Percentiles rank a stretch among this genome's conserved stretches.
Conservation (phyloP, 2,113 vertebrate genomes). For the Cryptomyrus ogoouensis region DNA sequence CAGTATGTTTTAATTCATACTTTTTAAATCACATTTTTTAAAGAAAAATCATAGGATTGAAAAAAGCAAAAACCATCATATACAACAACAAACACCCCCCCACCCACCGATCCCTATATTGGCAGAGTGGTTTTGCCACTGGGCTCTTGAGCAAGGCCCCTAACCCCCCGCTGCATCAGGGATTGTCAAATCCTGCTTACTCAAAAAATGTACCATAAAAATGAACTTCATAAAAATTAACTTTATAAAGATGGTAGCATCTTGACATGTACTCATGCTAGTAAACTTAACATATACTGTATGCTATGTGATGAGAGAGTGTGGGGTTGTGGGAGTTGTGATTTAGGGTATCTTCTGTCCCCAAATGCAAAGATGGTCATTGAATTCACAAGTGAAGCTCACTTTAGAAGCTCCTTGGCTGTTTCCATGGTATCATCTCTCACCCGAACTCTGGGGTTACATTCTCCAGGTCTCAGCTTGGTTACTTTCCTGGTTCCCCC, state of each 20-base stretch:
- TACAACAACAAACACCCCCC: not conserved
- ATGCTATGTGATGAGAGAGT: not conserved
- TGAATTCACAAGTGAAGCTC: not conserved
- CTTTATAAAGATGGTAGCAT: not conserved
- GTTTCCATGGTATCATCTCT: not conserved
- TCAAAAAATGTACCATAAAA: not conserved
- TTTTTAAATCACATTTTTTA: not conserved
- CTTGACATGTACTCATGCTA: not conserved
- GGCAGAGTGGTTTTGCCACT: not conserved
- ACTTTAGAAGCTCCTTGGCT: not conserved
- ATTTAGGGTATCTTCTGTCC: not conserved
- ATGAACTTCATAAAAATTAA: not conserved
- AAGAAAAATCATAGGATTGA: not conserved
- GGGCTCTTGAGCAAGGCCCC: not conserved
- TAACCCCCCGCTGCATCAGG: not conserved
- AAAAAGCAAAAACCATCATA: not conserved
- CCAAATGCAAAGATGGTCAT: not conserved
- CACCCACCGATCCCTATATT: not conserved
- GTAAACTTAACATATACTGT: not conserved
- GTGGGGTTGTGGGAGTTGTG: not conserved
- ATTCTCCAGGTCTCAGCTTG: not conserved
- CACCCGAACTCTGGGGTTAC: not conserved
- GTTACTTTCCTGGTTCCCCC: not conserved
- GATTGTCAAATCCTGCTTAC: not conserved
- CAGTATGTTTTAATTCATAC: not conserved